A percentile compares a stretch with the other conserved stretches of the same genome.
Evolutionary conservation across 2,797 vertebrate species (phyloP).

Genomic region (Morelia viridis): DNA sequence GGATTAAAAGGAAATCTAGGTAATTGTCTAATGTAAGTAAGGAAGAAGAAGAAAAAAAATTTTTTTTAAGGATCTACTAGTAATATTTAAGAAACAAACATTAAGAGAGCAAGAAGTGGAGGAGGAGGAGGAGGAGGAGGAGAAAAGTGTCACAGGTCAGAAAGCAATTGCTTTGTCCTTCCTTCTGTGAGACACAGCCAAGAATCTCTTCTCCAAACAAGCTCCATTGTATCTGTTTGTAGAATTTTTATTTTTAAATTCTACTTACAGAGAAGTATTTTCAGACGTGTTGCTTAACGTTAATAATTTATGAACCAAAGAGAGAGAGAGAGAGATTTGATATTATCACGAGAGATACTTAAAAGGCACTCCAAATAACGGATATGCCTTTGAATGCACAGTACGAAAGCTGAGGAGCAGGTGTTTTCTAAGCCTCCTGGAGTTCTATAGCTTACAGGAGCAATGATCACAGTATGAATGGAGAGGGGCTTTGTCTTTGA

Average conservation of each 20-base stretch:
- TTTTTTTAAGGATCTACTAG: background rate
- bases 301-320: conserved; percentile 29
- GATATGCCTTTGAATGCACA: conserved; percentile 48
- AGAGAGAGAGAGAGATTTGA: background rate
- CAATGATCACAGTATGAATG: background rate
- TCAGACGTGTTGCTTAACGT: conserved; percentile 30
- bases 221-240: background rate
- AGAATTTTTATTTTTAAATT: background rate
- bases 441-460: conserved; percentile 32
- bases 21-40: background rate
- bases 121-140: too few species aligned
- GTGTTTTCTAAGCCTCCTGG: background rate
- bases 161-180: background rate
- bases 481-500: conserved; percentile 45
- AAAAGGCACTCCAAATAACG: conserved; percentile 51
- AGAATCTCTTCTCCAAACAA: background rate
- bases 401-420: background rate
- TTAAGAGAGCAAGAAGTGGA: too few species aligned
- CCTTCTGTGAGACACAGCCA: background rate
- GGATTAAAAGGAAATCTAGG: background rate
- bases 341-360: conserved; percentile 45
- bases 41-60: background rate
- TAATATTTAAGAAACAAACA: too few species aligned
- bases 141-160: background rate
- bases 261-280: conserved; percentile 24